Conservation (phyloP, 2,797 vertebrate species). For the Rhynchotus rufescens region DNA sequence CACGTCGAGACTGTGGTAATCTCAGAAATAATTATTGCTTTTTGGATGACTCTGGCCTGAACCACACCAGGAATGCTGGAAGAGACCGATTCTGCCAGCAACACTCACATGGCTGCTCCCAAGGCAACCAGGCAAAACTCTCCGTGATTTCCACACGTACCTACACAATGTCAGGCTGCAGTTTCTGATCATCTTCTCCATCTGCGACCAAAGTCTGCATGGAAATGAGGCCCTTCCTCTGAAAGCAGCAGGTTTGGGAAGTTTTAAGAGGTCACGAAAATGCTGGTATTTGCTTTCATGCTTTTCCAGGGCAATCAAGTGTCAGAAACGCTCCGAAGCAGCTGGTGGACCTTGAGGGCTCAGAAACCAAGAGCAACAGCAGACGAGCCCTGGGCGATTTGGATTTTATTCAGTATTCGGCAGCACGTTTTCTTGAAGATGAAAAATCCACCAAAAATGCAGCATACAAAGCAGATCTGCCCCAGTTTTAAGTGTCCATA, state of each 20-base stretch:
- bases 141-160: not conserved
- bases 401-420: not conserved
- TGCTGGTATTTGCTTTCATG: not conserved
- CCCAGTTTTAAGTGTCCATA: not conserved
- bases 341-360: not conserved
- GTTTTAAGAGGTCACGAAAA: not conserved
- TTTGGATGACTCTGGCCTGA: not conserved
- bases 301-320: not conserved
- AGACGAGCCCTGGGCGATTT: not conserved
- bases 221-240: not conserved
- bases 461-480: not conserved
- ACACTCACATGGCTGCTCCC: not conserved
- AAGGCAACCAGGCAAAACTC: not conserved
- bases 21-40: not conserved
- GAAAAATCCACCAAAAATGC: not conserved
- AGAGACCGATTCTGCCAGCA: not conserved
- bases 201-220: not conserved
- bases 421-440: not conserved
- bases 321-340: not conserved
- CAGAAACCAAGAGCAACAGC: not conserved
- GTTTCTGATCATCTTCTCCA: not conserved
- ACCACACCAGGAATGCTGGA: not conserved
- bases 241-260: not conserved
- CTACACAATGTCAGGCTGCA: too few species aligned
- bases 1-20: too few species aligned